Evolutionary conservation across 2,888 invertebrate species (phyloP).

Genomic region (Clunio marinus): DNA sequence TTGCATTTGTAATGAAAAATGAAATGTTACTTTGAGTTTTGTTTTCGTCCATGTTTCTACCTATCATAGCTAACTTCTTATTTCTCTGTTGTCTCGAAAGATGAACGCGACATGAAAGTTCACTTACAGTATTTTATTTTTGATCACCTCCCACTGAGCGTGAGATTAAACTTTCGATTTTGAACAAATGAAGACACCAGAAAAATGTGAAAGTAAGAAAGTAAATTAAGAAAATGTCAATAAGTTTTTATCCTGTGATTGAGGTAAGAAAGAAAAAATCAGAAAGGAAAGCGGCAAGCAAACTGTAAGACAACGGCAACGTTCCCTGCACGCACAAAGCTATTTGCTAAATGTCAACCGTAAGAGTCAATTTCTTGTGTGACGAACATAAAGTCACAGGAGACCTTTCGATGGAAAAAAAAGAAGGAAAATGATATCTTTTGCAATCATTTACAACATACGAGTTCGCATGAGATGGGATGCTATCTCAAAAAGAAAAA

Average conservation of each 20-base stretch:
- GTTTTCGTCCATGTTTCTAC: neutral
- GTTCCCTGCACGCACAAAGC: neutral
- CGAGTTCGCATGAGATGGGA: neutral
- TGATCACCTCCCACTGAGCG: constrained; percentile 1
- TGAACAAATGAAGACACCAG: neutral
- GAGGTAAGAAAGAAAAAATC: constrained; percentile 17
- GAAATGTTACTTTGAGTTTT: neutral
- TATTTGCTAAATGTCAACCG: constrained; percentile 15
- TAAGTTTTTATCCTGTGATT: constrained; percentile 22
- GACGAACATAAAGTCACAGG: constrained; percentile 28
- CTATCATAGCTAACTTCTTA: no score
- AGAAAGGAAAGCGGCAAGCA: neutral
- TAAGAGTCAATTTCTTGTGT: constrained; percentile 3
- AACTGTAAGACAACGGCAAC: no score
- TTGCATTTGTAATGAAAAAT: constrained; percentile 12
- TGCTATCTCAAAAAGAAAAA: neutral
- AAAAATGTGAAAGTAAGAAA: neutral
- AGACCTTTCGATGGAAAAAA: neutral
- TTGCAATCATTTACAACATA: neutral
- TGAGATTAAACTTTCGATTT: constrained; percentile 18
- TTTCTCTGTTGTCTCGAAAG: neutral
- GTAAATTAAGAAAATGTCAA: constrained; percentile 39
- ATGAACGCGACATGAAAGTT: neutral
- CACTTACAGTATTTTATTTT: neutral
- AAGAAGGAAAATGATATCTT: neutral